Percentiles rank a stretch among this genome's conserved stretches.
These are phyloP conservation scores for Crambe crambe DNA, from an alignment of 37 sponge, comb jelly and placozoan genomes.

Conservation along the genomic window DNA sequence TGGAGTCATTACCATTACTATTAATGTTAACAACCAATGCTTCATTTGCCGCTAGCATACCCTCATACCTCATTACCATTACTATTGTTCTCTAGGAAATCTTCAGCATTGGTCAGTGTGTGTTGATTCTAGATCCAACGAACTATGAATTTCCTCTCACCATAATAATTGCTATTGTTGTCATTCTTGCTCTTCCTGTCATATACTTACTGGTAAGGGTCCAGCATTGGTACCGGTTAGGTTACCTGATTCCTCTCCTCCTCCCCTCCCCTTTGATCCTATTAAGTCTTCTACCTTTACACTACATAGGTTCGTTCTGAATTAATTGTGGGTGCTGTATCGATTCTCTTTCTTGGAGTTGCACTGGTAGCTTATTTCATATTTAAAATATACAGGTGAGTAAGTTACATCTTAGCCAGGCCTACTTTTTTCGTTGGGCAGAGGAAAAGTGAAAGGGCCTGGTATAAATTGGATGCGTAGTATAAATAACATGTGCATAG, in stretches of 20 bases:
- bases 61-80: too few species aligned
- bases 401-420: too few species aligned
- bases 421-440: too few species aligned
- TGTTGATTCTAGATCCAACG: constrained; percentile 10
- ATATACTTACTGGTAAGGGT: constrained; percentile 28
- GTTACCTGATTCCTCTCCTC: neutral
- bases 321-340: constrained; percentile 8
- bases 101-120: constrained; percentile 28
- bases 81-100: constrained; percentile 22
- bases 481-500: too few species aligned
- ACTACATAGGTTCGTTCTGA: constrained; percentile 29
- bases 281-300: neutral
- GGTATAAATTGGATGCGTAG: too few species aligned
- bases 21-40: too few species aligned
- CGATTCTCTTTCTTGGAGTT: constrained; percentile 15
- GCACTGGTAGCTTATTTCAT: constrained; percentile 19
- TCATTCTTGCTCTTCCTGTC: constrained; percentile 18
- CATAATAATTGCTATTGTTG: constrained; percentile 15
- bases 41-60: too few species aligned
- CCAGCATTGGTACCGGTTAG: neutral
- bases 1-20: too few species aligned
- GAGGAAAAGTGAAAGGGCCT: too few species aligned
- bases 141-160: constrained; percentile 48
- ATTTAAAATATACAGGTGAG: constrained; percentile 54
- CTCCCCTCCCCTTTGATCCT: neutral